phyloP scores from a whole-genome alignment of 2,888 invertebrate species.

The Sialis lutaria region DNA sequence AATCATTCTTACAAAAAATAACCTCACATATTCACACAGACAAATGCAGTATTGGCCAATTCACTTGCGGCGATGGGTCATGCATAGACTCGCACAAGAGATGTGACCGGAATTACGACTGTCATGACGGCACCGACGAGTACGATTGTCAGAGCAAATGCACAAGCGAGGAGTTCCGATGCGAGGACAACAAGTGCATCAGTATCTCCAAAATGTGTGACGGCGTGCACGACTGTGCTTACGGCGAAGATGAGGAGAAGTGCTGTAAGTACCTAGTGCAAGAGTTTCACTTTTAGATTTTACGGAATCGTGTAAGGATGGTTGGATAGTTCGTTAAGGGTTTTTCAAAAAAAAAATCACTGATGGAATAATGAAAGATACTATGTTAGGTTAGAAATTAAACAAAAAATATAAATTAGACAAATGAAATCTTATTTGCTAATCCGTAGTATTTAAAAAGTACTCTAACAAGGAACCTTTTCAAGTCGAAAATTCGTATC shows the following conservation, averaged over 20 bases:
- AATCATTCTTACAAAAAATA: too few relatives aligned
- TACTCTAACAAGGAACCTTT: too few relatives aligned
- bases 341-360: not conserved
- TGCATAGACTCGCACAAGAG: conserved; percentile 26
- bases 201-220: conserved; percentile 30
- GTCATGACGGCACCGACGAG: conserved; percentile 38
- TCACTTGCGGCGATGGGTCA: conserved; percentile 18
- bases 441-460: too few relatives aligned
- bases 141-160: conserved; percentile 28
- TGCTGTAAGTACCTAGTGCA: conserved; percentile 17
- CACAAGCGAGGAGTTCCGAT: conserved; percentile 36
- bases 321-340: not conserved
- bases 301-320: not conserved
- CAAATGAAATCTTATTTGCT: too few relatives aligned
- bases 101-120: conserved; percentile 41
- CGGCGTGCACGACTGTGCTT: conserved; percentile 34
- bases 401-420: too few relatives aligned
- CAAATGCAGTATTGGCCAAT: not conserved
- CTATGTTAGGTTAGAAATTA: too few relatives aligned
- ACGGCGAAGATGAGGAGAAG: conserved; percentile 34
- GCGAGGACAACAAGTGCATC: conserved; percentile 42
- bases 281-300: not conserved
- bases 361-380: too few relatives aligned
- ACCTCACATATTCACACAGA: too few relatives aligned
- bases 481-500: too few relatives aligned